Evolutionary conservation across 2,888 invertebrate genomes (phyloP), one percentile per base, ranked within the genome.

Genomic region (Lymantria monacha): DNA sequence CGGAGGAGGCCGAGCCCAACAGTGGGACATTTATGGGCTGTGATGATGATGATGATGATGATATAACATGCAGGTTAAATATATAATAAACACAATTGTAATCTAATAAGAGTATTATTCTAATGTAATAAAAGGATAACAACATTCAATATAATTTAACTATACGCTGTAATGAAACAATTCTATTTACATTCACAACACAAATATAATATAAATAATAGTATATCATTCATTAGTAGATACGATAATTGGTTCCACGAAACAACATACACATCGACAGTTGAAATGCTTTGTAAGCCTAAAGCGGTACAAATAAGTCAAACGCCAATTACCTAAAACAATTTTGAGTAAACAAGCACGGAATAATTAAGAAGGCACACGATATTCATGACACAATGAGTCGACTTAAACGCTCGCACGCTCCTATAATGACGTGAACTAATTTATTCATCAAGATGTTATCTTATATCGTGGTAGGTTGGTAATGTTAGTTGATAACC

Each of bases 381-480:
- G 60, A 63, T 61, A 66, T 63, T 57, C 56, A 58, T 54, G 56
- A 49, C 47, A 58, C 55, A 60, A 57, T 65, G 59, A 69, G 55
- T 53, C 48, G 31, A 46, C 62, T 56, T 64, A 64, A 70, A 66
- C 59, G 64, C 57, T 50, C 51, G 52, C 63, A 58, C 65, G 69
- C 61, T 69, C 72, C 61, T 68, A 62, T 74, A 72, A 75, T 76
- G 76, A 73, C 74, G 69, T 59, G 61, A 74, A 73, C 71, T 79
- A 82, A 83, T 84, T 79, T 82, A 84, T 84, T 78, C 81, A 77
- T 74, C 72, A 74, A 71, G 76, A 80, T 78, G 62, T 61, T 79
- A 79, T 81, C 81, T 70, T 58, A 55, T 61, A 67, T 70, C 66
- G 67, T 42, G 46, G 48, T 13, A 48, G 43, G 50, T 22, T 51